phyloP scores from a whole-genome alignment of 2,113 vertebrate species.

The Zingel zingel region DNA sequence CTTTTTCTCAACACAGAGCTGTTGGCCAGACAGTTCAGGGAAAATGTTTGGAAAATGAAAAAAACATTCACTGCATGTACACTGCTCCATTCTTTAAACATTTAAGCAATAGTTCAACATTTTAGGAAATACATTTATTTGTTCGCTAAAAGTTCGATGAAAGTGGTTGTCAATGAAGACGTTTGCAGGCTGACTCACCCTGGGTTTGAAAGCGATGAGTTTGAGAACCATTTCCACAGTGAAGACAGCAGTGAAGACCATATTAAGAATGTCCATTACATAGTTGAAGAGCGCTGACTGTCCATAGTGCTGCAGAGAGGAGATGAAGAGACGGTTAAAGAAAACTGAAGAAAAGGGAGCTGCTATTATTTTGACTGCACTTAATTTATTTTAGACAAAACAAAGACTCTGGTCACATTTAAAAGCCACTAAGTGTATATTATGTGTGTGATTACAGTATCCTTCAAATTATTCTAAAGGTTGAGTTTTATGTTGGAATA shows the following conservation, averaged over 20 bases:
- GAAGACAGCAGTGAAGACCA: conserved; percentile 98
- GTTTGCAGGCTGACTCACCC: conserved; percentile 85
- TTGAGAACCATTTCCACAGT: conserved; percentile 99
- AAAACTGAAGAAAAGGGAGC: not conserved
- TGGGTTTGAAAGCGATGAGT: conserved; percentile 98
- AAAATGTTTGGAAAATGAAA: conserved; percentile 19
- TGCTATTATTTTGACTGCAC: not conserved
- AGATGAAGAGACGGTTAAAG: not conserved
- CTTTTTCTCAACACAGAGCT: conserved; percentile 95
- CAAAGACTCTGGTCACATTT: not conserved
- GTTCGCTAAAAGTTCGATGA: not conserved
- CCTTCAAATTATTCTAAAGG: not conserved
- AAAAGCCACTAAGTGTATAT: not conserved
- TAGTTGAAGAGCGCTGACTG: conserved; percentile 96
- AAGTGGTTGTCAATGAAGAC: not conserved
- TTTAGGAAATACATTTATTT: not conserved
- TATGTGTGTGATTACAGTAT: not conserved
- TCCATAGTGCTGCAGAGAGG: conserved; percentile 90
- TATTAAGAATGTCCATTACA: conserved; percentile 98
- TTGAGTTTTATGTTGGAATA: not conserved
- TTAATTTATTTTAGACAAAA: not conserved
- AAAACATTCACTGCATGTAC: conserved; percentile 1
- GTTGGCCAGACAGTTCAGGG: conserved; percentile 60
- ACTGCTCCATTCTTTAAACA: conserved; percentile 8
- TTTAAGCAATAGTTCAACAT: not conserved